Percentiles rank a stretch among this genome's conserved stretches.
These are phyloP conservation scores for Tetranychus urticae DNA, from an alignment of 1,140 invertebrate species.

Conservation along the genomic window DNA sequence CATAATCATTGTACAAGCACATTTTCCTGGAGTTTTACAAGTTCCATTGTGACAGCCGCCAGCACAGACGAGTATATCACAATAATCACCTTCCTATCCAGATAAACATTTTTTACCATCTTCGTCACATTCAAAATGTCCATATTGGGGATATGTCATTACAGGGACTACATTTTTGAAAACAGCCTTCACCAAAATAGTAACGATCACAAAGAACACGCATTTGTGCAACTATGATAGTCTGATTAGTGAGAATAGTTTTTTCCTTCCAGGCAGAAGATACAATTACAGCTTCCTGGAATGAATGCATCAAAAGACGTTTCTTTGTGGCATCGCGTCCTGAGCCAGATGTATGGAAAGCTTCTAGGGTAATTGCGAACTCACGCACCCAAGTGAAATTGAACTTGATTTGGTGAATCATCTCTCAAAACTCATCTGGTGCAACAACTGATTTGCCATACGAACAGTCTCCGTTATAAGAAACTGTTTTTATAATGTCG, in stretches of 20 bases:
- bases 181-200: conserved; percentile 77
- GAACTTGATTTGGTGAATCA: neutral
- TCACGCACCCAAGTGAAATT: neutral
- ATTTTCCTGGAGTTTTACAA: conserved; percentile 74
- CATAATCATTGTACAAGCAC: conserved; percentile 44
- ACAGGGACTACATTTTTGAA: conserved; percentile 58
- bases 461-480: neutral
- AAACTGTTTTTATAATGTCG: neutral
- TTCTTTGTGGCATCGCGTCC: neutral
- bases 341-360: neutral
- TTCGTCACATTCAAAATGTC: conserved; percentile 77
- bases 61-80: conserved; percentile 62
- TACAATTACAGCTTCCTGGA: neutral
- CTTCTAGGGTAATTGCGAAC: neutral
- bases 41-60: conserved; percentile 77
- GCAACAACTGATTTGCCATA: neutral
- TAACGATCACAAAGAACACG: conserved; percentile 67
- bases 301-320: neutral
- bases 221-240: conserved; percentile 30
- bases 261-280: neutral
- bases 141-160: conserved; percentile 50
- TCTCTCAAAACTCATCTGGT: neutral
- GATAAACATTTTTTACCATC: conserved; percentile 56
- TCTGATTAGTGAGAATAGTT: neutral
- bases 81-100: conserved; percentile 77